These are phyloP conservation scores for Montipora foliosa DNA, from an alignment of 64 coral and sea anemone genomes.

Conservation along the genomic window DNA sequence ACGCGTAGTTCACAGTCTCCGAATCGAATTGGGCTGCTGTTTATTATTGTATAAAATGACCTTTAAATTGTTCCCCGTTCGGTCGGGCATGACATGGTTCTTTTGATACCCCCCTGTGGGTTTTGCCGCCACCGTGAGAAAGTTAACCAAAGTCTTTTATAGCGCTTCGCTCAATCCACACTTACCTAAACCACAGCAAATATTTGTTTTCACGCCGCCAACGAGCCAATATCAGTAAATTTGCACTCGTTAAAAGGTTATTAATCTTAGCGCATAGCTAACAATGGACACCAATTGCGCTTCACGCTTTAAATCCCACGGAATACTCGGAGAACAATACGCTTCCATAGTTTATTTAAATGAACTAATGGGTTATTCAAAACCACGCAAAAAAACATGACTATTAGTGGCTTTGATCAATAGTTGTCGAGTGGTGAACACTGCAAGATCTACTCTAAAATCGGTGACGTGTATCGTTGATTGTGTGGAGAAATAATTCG, in stretches of 20 bases:
- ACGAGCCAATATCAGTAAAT: slow-evolving; percentile 37
- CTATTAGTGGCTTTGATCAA: slow-evolving; percentile 3
- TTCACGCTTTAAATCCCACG: slow-evolving; percentile 41
- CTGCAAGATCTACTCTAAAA: not conserved
- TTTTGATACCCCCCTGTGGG: not conserved
- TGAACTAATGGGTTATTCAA: slow-evolving; percentile 32
- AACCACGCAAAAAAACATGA: slow-evolving; percentile 58
- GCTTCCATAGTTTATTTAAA: slow-evolving; percentile 55
- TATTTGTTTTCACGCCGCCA: slow-evolving; percentile 55
- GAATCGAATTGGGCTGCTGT: not conserved
- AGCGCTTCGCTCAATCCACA: slow-evolving; percentile 6
- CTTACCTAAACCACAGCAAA: slow-evolving; percentile 40
- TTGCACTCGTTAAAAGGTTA: slow-evolving; percentile 50
- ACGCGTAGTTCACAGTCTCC: not conserved
- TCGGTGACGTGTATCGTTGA: not conserved
- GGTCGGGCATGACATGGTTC: not conserved
- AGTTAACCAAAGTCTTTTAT: slow-evolving; percentile 11
- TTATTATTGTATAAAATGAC: not conserved
- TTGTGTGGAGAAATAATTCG: not conserved
- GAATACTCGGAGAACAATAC: slow-evolving; percentile 28
- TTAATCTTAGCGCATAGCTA: slow-evolving; percentile 43
- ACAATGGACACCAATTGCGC: slow-evolving; percentile 42
- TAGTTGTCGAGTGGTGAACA: not conserved
- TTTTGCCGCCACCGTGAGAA: slow-evolving; percentile 44
- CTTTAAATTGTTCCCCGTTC: not conserved